Conservation (phyloP, 2,888 invertebrate species). For the Yponomeuta sedellus region DNA sequence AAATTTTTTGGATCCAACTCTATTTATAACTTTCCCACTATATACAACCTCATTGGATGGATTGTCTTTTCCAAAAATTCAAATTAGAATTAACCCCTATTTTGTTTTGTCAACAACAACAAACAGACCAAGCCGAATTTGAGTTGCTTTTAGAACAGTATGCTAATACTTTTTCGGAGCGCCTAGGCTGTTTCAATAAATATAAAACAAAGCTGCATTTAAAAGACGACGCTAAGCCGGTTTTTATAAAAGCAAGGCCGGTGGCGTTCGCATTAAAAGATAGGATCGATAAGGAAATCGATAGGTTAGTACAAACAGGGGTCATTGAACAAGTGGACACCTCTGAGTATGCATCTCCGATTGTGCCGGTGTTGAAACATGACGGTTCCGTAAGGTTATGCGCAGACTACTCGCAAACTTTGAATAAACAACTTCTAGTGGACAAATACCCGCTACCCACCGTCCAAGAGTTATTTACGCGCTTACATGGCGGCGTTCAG, state of each 20-base stretch:
- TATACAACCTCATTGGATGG: too few species aligned
- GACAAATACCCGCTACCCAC: constrained; percentile 16
- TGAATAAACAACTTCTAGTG: constrained; percentile 18
- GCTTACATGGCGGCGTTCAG: constrained; percentile 18
- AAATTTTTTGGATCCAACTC: too few species aligned
- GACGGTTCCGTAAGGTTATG: too few species aligned
- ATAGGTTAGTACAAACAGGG: constrained; percentile 13
- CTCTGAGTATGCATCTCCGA: constrained; percentile 18
- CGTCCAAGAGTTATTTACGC: constrained; percentile 17
- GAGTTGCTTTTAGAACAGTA: not conserved
- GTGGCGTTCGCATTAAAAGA: constrained; percentile 15
- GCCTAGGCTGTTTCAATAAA: constrained; percentile 17
- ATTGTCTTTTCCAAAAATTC: too few species aligned
- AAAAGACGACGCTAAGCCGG: constrained; percentile 14
- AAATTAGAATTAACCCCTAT: constrained; percentile 8
- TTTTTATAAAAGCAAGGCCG: constrained; percentile 16
- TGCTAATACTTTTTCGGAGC: constrained; percentile 14
- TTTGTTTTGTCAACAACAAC: not conserved
- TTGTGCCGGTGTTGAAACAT: too few species aligned
- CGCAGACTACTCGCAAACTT: constrained; percentile 10
- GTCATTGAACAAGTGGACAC: constrained; percentile 12
- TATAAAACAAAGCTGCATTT: constrained; percentile 13
- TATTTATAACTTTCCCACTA: too few species aligned
- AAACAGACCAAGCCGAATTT: not conserved
- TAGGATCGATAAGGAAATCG: constrained; percentile 15